Percentiles rank a stretch among this genome's conserved stretches.
Evolutionary conservation across 1,140 invertebrate species (phyloP).

Genomic region (Bombyx mandarina): DNA sequence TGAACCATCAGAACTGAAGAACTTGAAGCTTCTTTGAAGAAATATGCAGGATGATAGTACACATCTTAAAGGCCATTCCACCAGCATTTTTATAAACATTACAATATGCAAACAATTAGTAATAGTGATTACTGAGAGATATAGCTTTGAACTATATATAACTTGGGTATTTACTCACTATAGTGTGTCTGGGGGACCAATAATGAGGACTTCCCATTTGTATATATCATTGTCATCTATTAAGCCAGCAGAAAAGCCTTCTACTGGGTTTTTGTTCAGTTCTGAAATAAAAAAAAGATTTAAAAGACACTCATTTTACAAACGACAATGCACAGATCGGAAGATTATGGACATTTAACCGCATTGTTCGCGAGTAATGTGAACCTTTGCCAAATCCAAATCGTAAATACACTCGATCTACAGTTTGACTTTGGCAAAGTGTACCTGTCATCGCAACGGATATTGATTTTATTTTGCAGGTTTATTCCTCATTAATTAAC

Average conservation of each 20-base stretch:
- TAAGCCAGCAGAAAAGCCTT: conserved; percentile 99
- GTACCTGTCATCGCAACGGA: conserved; percentile 41
- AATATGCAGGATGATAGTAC: no score
- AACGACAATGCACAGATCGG: not conserved
- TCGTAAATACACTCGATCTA: conserved; percentile 27
- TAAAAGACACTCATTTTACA: no score
- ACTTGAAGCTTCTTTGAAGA: no score
- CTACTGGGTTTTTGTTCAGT: conserved; percentile 98
- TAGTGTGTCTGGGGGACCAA: conserved; percentile 98
- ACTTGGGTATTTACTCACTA: conserved; percentile 82
- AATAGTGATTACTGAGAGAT: no score
- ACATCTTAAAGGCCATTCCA: no score
- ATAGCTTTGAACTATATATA: conserved; percentile 7
- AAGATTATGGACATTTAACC: conserved; percentile 7
- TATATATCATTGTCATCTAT: conserved; percentile 99
- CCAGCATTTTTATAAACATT: no score
- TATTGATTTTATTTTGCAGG: conserved; percentile 54
- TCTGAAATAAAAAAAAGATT: conserved; percentile 77
- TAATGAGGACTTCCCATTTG: conserved; percentile 99
- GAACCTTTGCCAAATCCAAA: conserved; percentile 32
- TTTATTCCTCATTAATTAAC: conserved; percentile 1
- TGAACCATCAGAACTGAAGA: no score
- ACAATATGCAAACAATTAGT: not conserved
- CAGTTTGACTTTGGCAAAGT: conserved; percentile 30
- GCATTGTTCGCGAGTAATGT: conserved; percentile 21